A percentile compares a stretch with the other conserved stretches of the same genome.
Evolutionary conservation across 2,888 invertebrate species (phyloP).

Genomic region (Noctua fimbriata): DNA sequence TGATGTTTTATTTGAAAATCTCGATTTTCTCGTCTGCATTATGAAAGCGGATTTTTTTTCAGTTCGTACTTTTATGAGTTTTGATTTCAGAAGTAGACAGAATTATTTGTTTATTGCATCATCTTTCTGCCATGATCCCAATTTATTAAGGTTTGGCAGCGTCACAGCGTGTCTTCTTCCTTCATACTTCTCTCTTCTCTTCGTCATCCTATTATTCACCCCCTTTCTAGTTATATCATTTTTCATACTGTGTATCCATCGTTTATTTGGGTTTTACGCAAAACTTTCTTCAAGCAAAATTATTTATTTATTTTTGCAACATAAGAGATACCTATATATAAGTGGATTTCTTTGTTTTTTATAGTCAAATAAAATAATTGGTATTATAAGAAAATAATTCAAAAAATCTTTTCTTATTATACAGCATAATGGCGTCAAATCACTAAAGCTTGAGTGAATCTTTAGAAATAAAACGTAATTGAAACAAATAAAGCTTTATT

Average conservation of each 20-base stretch:
- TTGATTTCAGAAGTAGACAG: background rate
- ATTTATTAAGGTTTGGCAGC: background rate
- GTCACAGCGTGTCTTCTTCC: background rate
- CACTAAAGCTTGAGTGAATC: background rate
- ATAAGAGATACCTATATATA: too few relatives aligned
- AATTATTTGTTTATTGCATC: background rate
- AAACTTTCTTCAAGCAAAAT: background rate
- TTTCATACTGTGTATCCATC: background rate
- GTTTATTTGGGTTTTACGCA: background rate
- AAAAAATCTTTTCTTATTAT: background rate
- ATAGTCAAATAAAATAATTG: too few relatives aligned
- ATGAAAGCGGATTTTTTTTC: background rate
- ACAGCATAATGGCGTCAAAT: background rate
- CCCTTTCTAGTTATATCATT: too few relatives aligned
- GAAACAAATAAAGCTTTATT: background rate
- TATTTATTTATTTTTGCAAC: too few relatives aligned
- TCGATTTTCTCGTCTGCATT: constrained; percentile 8
- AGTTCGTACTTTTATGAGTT: background rate
- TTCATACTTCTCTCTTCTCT: background rate
- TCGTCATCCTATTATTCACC: too few relatives aligned
- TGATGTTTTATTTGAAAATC: constrained; percentile 13
- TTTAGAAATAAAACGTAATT: background rate
- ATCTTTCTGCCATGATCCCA: background rate
- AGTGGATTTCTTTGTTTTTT: too few relatives aligned
- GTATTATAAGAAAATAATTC: background rate